Evolutionary conservation across 1,140 invertebrate genomes (phyloP), one percentile per base, ranked within the genome.

Genomic region (Eufriesea mexicana): DNA sequence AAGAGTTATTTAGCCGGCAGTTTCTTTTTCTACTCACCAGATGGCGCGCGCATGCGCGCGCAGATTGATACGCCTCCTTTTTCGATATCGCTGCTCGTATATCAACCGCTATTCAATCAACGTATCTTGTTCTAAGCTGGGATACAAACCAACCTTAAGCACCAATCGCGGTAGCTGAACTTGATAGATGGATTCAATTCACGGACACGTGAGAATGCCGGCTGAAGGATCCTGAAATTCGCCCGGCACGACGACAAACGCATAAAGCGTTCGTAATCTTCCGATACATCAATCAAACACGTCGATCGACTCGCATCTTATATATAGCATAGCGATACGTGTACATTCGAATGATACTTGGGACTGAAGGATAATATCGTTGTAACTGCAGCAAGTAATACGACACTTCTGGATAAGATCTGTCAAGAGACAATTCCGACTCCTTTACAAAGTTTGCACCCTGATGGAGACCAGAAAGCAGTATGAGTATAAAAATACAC

Each of bases 131-230:
- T 91, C 86, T 90, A 92, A 91, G 86, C 87, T 85, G 57, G 79
- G 89, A 73, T 89, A 89, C 90, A 90, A 92, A 91, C 90, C 89
- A 62, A 64, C 83, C 90, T 89, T 91, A 90, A 92, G 90, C 87
- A 90, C 90, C 91, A 91, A 91, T 91, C 91, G 89, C 86, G 87
- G 87, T 77, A 86, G 84, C 75, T 84, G 76, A 77, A 85, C 83
- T 91, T 92, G 90, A 92, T 92, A 86, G 90, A 92, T 91, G 88
- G 87, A 90, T 91, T 91, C 91, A 84, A 91, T 91, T 88, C 90
- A 90, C 85, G 84, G 83, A n/a, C 35, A 9, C 84, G 79, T 70
- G 90, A 84, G 81, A 74, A 88, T 83, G 77, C 54, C 82, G 79
- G 67, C 78, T 59, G 68, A 79, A 82, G 47, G 84, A 85, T 83